A percentile compares a stretch with the other conserved stretches of the same genome.
Evolutionary conservation across 2,113 vertebrate species (phyloP).

Genomic region (Plotosus lineatus): DNA sequence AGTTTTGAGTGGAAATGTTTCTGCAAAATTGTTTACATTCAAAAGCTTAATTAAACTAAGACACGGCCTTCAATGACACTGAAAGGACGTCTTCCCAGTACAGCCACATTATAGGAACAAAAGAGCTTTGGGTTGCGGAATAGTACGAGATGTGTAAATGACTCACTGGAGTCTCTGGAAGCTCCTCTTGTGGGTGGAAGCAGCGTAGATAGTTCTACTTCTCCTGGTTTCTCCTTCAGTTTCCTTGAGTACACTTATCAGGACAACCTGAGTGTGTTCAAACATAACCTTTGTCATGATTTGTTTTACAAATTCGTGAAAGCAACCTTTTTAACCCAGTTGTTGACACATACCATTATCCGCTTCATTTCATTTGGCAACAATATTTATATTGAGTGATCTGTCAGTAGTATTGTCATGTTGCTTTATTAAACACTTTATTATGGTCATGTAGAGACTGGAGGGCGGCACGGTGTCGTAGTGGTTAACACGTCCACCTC

Average conservation of each 20-base stretch:
- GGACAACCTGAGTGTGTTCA: background rate
- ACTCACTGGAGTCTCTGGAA: conserved; percentile 41
- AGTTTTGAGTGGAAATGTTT: background rate
- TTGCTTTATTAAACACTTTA: too few relatives aligned
- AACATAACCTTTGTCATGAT: background rate
- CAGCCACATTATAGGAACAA: background rate
- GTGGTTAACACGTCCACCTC: too few relatives aligned
- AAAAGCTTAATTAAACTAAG: background rate
- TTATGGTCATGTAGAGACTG: too few relatives aligned
- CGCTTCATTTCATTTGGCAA: background rate
- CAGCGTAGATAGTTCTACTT: conserved; percentile 7
- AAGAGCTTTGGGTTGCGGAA: conserved; percentile 6
- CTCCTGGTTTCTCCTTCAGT: conserved; percentile 1
- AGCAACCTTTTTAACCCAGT: background rate
- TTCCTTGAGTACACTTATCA: background rate
- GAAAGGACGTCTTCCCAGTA: background rate
- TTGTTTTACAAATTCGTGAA: background rate
- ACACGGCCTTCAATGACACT: background rate
- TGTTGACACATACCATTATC: background rate
- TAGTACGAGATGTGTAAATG: conserved; percentile 18
- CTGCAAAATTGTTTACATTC: background rate
- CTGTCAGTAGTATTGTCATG: background rate
- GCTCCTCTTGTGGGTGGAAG: conserved; percentile 35
- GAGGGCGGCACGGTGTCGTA: too few relatives aligned
- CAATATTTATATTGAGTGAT: background rate